Evolutionary conservation across 2,113 vertebrate species (phyloP), one percentile per base, ranked within the genome.

Genomic region (Salvelinus alpinus): DNA sequence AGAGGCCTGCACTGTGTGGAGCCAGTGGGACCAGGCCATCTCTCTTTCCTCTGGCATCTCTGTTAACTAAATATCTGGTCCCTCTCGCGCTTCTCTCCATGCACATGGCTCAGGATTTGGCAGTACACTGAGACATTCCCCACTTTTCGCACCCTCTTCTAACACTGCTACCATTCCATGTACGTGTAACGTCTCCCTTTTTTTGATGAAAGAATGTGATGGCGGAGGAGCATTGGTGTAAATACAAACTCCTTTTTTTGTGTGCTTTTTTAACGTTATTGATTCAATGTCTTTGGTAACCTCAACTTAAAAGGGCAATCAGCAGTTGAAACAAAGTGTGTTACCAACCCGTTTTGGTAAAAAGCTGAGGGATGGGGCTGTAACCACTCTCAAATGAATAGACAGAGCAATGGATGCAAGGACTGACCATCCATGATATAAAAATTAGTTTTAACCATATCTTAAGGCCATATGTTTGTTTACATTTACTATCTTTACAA

Each of bases 191-290:
- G 5, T 72, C 57, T 73, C 74, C 83, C 80, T 81, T 65, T 77
- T 31, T 77, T 31, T 71, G 84, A 82, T 78, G 51, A 74, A 64
- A 70, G 80, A 82, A 86, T 84, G 83, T 82, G 76, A 78, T 83
- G 74, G 78, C 72, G 70, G 73, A 84, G 74, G 78, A 82, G 70
- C 76, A 79, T 78, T 83, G 70, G 81, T 90, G 90, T 91, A 90
- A 87, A 90, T 91, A 89, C 16, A 64, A 27, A 64, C 62, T 5
- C 38, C 70, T 73, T 73, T 70, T 60, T 73, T 70, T 60, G 31
- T 5, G 54, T 69, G 72, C 62, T 38, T 84, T 69, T 62, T 64
- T 82, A 81, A 83, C 79, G 54, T 73, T 70, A 80, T 84, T 86
- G 78, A 81, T 79, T 78, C 31, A 9, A 48, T 60, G 74, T 51